Conservation (phyloP, 2,888 invertebrate genomes). For the Drosophila nigritarsus region DNA sequence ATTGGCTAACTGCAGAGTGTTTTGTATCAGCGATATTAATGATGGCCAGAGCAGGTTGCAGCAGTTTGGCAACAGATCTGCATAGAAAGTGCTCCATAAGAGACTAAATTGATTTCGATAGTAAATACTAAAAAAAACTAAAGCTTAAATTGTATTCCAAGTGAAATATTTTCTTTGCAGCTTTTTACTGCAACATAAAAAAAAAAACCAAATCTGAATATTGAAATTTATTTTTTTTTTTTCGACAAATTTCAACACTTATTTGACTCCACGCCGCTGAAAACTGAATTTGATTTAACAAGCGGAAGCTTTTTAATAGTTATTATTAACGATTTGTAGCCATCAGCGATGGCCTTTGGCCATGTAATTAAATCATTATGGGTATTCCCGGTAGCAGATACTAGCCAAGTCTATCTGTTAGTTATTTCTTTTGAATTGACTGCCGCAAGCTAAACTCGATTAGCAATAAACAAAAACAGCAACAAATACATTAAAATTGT, state of each 20-base stretch:
- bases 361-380: neutral
- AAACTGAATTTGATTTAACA: neutral
- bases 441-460: neutral
- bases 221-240: neutral
- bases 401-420: neutral
- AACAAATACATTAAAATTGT: neutral
- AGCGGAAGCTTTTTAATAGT: neutral
- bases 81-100: neutral
- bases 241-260: neutral
- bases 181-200: neutral
- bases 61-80: neutral
- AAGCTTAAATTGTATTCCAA: neutral
- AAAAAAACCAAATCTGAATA: neutral
- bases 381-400: neutral
- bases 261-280: no score
- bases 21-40: conserved; percentile 19
- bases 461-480: neutral
- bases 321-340: neutral
- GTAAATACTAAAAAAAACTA: neutral
- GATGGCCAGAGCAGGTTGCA: conserved; percentile 21
- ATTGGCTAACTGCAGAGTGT: conserved; percentile 37
- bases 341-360: neutral
- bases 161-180: neutral
- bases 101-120: neutral
- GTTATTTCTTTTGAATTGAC: neutral